These are phyloP conservation scores for Poeciliopsis infans DNA, from an alignment of 2,797 vertebrate genomes.

Conservation along the genomic window DNA sequence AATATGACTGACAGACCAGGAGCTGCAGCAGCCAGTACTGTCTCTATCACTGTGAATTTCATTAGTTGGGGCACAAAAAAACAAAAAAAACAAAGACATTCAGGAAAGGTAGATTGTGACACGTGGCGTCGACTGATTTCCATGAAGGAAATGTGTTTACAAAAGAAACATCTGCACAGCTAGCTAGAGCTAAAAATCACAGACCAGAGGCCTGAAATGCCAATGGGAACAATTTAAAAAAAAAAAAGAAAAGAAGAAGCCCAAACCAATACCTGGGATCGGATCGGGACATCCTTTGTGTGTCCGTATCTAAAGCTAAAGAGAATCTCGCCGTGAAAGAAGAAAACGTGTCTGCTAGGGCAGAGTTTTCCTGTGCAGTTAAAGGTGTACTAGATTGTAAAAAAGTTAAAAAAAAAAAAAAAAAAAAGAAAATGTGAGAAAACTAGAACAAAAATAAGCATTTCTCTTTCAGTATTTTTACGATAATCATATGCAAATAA, in stretches of 20 bases:
- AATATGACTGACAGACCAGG: neutral
- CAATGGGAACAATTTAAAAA: neutral
- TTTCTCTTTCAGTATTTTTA: slow-evolving; percentile 84
- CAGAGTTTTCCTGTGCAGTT: slow-evolving; percentile 75
- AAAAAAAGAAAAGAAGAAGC: neutral
- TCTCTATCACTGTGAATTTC: neutral
- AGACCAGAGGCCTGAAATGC: neutral
- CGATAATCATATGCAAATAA: slow-evolving; percentile 84
- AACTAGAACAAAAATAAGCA: slow-evolving; percentile 76
- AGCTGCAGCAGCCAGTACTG: neutral
- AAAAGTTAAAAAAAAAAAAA: slow-evolving; percentile 55
- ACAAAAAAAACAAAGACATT: neutral
- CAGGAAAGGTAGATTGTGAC: neutral
- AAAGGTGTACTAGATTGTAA: slow-evolving; percentile 79
- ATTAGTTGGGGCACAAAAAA: neutral
- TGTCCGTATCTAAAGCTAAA: slow-evolving; percentile 65
- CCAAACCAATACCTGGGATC: neutral
- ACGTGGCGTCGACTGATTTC: neutral
- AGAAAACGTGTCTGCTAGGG: slow-evolving; percentile 70
- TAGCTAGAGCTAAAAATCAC: neutral
- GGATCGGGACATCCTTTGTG: slow-evolving; percentile 26
- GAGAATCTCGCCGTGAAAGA: slow-evolving; percentile 61
- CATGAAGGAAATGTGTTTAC: neutral
- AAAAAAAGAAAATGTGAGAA: slow-evolving; percentile 55
- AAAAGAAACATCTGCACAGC: neutral